Percentiles rank a stretch among this genome's conserved stretches.
Evolutionary conservation across 2,113 vertebrate species (phyloP).

Genomic region (Fulmarus glacialis): DNA sequence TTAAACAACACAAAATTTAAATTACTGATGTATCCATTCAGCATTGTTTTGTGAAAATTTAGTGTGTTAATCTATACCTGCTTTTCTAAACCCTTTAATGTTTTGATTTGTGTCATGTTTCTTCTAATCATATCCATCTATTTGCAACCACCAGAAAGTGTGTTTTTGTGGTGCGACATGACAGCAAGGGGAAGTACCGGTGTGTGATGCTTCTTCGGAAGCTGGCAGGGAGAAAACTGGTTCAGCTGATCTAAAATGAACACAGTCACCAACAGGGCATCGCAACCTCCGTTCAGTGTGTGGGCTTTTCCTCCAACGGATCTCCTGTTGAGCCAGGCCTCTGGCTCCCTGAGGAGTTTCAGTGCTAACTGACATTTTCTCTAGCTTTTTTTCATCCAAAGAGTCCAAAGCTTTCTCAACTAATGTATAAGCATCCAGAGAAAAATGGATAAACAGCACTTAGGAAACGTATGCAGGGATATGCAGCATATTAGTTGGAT

Average conservation of each 20-base stretch:
- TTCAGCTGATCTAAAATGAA: not conserved
- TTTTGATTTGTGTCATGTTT: not conserved
- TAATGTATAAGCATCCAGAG: not conserved
- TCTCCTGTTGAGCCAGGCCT: not conserved
- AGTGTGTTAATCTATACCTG: not conserved
- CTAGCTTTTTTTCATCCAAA: not conserved
- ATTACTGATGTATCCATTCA: not conserved
- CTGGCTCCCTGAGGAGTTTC: not conserved
- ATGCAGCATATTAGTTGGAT: not conserved
- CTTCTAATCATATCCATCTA: not conserved
- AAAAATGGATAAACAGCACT: not conserved
- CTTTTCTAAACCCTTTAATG: not conserved
- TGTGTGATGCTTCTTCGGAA: fast-evolving
- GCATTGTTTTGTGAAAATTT: not conserved
- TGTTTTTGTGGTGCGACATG: not conserved
- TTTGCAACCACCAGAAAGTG: not conserved
- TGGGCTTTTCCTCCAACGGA: not conserved
- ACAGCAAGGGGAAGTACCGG: not conserved
- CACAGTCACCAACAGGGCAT: not conserved
- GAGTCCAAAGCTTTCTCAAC: not conserved
- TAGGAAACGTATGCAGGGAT: not conserved
- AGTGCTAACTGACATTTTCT: not conserved
- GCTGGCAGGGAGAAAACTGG: not conserved
- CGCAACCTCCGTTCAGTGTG: not conserved
- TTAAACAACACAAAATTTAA: not conserved